These are phyloP conservation scores for Caenorhabditis japonica DNA, from an alignment of 2,888 invertebrate genomes.

Conservation along the genomic window DNA sequence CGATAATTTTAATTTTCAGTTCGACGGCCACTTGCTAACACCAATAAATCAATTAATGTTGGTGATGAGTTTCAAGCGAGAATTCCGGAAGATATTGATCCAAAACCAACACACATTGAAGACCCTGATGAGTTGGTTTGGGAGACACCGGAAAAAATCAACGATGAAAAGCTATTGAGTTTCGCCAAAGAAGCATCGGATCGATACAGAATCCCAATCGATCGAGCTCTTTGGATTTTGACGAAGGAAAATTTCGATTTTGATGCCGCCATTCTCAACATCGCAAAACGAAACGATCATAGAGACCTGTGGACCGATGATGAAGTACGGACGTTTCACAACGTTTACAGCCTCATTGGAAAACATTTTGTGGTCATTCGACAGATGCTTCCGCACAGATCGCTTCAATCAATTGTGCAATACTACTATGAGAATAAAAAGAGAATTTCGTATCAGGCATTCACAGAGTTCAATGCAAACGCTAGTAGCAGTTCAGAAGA, in stretches of 20 bases:
- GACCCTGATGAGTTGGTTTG: constrained; percentile 9
- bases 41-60: constrained; percentile 25
- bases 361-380: constrained; percentile 24
- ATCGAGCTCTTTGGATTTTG: constrained; percentile 16
- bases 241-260: not conserved
- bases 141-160: not conserved
- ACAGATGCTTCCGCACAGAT: constrained; percentile 11
- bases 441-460: constrained; percentile 6
- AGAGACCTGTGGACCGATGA: constrained; percentile 16
- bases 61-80: constrained; percentile 24
- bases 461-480: not conserved
- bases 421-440: constrained; percentile 31
- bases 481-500: too few relatives aligned
- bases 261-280: not conserved
- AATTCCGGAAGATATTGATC: not conserved
- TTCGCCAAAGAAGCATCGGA: constrained; percentile 3
- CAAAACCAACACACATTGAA: not conserved
- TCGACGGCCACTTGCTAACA: constrained; percentile 5
- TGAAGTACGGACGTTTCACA: constrained; percentile 1
- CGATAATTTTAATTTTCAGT: constrained; percentile 14
- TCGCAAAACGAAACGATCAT: not conserved
- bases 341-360: constrained; percentile 6
- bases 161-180: not conserved
- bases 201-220: constrained; percentile 16
- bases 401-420: constrained; percentile 18